Evolutionary conservation across 2,797 vertebrate genomes (phyloP), one percentile per base, ranked within the genome.

Genomic region (Pterois miles): DNA sequence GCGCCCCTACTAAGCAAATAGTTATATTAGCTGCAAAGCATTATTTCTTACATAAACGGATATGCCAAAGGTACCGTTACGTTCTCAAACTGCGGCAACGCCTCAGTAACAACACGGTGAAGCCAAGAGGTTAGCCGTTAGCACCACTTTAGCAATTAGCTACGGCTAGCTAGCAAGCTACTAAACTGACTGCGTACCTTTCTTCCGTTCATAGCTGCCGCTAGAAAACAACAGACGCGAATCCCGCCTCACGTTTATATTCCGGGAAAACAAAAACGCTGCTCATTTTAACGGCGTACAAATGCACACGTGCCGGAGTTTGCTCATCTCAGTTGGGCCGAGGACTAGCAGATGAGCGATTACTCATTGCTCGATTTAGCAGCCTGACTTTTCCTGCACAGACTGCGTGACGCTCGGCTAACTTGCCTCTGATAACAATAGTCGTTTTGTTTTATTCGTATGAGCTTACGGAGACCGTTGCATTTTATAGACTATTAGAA

Each of bases 331-430:
- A 57, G 53, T 40, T 50, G 78, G 81, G 84, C 86, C 83, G 65
- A 76, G 10, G 60, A 64, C 27, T 22, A 66, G 33, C 38, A 1
- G 76, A 48, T 25, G 88, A 90, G 75, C 93, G 91, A 92, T 63
- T 25, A 20, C 0, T 89, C 91, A 0, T 7, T 0, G 78, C 71
- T 91, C 86, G 91, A 93, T 88, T 92, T 0, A 71, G 31, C 64
- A 81, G 83, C 74, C 91, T 92, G 86, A 1, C 20, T 71, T 25
- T n/a, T 53, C 57, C 43, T 22, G 33, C 64, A 29, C 63, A 40
- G 18, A 13, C 43, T n/a, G 36, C 25, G 73, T 83, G 87, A 88
- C 79, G 88, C 71, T 71, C 6, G 0, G 34, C 29, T 65, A 22
- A 65, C 36, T 53, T n/a, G 14, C 16, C n/a, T 63, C n/a, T 22